These are phyloP conservation scores for Coenonympha glycerion DNA, from an alignment of 2,888 invertebrate genomes.

Conservation along the genomic window DNA sequence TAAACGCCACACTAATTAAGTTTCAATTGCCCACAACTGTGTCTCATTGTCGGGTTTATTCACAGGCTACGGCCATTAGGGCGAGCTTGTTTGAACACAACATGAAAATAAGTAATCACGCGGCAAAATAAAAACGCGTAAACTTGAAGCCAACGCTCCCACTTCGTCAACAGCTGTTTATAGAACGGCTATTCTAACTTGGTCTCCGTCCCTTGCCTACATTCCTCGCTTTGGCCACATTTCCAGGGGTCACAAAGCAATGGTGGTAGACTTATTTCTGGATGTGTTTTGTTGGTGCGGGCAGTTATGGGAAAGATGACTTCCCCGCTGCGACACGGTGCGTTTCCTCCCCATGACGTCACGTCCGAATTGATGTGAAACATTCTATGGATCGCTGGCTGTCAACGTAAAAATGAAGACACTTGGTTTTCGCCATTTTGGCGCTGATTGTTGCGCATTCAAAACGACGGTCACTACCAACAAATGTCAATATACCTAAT, in stretches of 20 bases:
- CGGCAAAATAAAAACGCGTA: slow-evolving; percentile 27
- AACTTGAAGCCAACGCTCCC: slow-evolving; percentile 49
- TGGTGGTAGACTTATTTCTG: slow-evolving; percentile 49
- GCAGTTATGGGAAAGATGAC: slow-evolving; percentile 65
- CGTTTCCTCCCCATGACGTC: slow-evolving; percentile 63
- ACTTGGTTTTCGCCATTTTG: too few relatives aligned
- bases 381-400: too few relatives aligned
- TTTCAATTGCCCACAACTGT: neutral
- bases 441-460: too few relatives aligned
- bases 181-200: slow-evolving; percentile 48
- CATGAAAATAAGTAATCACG: too few relatives aligned
- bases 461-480: too few relatives aligned
- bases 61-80: slow-evolving; percentile 1
- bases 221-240: slow-evolving; percentile 16
- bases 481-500: too few relatives aligned
- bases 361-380: slow-evolving; percentile 39
- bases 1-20: too few relatives aligned
- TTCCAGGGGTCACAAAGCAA: neutral
- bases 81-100: slow-evolving; percentile 11
- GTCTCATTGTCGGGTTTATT: slow-evolving; percentile 2
- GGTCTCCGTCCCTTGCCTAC: slow-evolving; percentile 32
- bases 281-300: slow-evolving; percentile 43
- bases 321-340: slow-evolving; percentile 57
- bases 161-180: slow-evolving; percentile 67
- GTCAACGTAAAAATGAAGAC: too few relatives aligned